These are phyloP conservation scores for Leptatherina wallacei DNA, from an alignment of 2,797 vertebrate species.

Conservation along the genomic window DNA sequence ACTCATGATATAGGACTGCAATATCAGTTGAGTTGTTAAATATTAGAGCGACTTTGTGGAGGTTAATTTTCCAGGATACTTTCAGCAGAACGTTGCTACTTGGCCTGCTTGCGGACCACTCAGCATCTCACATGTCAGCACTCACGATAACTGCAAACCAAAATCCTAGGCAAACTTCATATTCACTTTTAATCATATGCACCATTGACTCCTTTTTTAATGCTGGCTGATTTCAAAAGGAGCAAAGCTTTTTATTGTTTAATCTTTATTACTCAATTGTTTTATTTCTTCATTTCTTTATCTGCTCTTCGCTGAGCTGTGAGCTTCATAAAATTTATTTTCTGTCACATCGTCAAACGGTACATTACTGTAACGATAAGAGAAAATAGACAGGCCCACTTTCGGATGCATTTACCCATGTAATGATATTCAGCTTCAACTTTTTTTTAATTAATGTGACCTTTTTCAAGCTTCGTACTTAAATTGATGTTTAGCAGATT, in stretches of 20 bases:
- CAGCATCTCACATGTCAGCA: conserved; percentile 31
- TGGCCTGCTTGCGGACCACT: conserved; percentile 14
- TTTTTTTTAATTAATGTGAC: conserved; percentile 36
- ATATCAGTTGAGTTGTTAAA: conserved; percentile 25
- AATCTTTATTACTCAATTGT: conserved; percentile 40
- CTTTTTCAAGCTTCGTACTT: conserved; percentile 19
- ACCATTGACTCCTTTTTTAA: conserved; percentile 40
- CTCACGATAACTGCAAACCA: conserved; percentile 35
- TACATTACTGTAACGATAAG: conserved; percentile 18
- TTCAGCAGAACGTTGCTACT: conserved; percentile 15
- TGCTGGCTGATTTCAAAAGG: conserved; percentile 30
- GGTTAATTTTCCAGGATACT: conserved; percentile 20
- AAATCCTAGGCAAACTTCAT: conserved; percentile 18
- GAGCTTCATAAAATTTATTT: conserved; percentile 48
- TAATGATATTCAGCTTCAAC: conserved; percentile 21
- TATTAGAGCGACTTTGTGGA: conserved; percentile 7
- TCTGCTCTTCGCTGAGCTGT: conserved; percentile 36
- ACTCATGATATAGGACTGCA: conserved; percentile 8
- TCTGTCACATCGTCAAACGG: conserved; percentile 41
- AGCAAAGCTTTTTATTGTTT: conserved; percentile 33
- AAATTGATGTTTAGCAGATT: conserved; percentile 11
- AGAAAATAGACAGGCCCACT: conserved; percentile 1
- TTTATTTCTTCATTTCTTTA: conserved; percentile 48
- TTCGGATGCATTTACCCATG: conserved; percentile 5
- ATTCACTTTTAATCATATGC: conserved; percentile 55